A percentile compares a stretch with the other conserved stretches of the same genome.
These are phyloP conservation scores for Tetranychus piercei DNA, from an alignment of 2,888 invertebrate genomes.

Conservation along the genomic window DNA sequence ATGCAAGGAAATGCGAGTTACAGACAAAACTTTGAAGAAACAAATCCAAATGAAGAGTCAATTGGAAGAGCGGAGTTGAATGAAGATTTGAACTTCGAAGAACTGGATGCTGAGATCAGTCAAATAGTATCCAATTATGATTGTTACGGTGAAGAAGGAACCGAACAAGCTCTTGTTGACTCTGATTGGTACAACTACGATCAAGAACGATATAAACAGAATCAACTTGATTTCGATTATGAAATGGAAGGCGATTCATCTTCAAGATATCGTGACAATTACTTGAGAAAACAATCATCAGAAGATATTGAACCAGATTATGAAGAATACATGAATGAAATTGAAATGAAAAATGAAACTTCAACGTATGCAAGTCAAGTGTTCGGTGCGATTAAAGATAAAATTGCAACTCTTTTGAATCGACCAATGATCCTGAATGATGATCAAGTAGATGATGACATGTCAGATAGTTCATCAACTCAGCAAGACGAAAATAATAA, in stretches of 20 bases:
- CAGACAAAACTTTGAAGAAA: too few species aligned
- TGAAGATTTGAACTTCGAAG: not conserved
- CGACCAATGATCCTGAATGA: not conserved
- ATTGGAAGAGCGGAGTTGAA: not conserved
- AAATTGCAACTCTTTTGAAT: not conserved
- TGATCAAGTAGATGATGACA: not conserved
- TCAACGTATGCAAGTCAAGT: not conserved
- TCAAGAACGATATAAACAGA: not conserved
- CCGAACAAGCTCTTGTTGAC: not conserved
- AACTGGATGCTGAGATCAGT: not conserved
- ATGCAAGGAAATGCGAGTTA: not conserved
- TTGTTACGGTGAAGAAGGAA: not conserved
- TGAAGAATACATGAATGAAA: not conserved
- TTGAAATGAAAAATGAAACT: not conserved
- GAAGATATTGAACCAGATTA: not conserved
- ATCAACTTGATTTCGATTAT: not conserved
- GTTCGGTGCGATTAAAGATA: not conserved
- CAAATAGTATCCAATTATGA: not conserved
- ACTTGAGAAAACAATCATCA: not conserved
- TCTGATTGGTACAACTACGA: not conserved
- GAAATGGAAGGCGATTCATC: too few species aligned
- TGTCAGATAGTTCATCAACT: not conserved
- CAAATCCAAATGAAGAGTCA: not conserved
- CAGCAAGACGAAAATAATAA: not conserved
- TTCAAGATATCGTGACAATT: too few species aligned